Base-by-base conservation (phyloP, 2,113 vertebrate genomes). In the Pleuronectes platessa region DNA sequence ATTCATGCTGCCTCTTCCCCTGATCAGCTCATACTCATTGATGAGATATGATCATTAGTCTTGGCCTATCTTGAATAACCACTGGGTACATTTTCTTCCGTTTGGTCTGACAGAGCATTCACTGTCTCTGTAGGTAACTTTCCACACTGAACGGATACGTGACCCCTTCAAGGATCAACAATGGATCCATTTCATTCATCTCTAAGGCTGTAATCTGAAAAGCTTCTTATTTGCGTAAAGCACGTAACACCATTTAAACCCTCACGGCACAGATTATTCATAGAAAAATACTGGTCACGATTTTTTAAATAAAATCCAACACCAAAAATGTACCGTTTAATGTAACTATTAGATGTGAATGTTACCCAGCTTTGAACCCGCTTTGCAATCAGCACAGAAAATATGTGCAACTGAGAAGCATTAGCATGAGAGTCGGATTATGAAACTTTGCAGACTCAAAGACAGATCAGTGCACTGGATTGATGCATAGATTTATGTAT, bases 1-100 rank as follows among this genome's bases (percentile, higher is more conserved):
- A 53, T 11, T 40, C 54, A 61, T 5, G 8, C 37, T 58, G 26
- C 26, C 47, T 37, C 21, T 73, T 21, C 3, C 8, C 3, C 35
- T 64, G 49, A 75, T 71, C 14, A 68, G 27, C 20, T 68, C 14
- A 61, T 13, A 11, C 18, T 40, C n/a, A 6, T 20, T 61, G 51
- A 71, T 37, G 27, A 71, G n/a, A 56, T n/a, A 27, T 17, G 26
- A 55, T 61, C 18, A 49, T 42, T 45, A 2, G 31, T 21, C 20
- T 0, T 51, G 6, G 47, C 54, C 49, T 58, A 72, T 76, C 26
- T 56, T 59, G 2, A 65, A 66, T 18, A 49, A 13, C 21, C 10
- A 49, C 8, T 74, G 26, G 63, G 73, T 67, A 26, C 7, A n/a
- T 62, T 59, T 61, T 17, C 68, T 47, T 62, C 56, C 27, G 20